Evolutionary conservation across 2,797 vertebrate genomes (phyloP), one percentile per base, ranked within the genome.

Genomic region (Melanogrammus aeglefinus): DNA sequence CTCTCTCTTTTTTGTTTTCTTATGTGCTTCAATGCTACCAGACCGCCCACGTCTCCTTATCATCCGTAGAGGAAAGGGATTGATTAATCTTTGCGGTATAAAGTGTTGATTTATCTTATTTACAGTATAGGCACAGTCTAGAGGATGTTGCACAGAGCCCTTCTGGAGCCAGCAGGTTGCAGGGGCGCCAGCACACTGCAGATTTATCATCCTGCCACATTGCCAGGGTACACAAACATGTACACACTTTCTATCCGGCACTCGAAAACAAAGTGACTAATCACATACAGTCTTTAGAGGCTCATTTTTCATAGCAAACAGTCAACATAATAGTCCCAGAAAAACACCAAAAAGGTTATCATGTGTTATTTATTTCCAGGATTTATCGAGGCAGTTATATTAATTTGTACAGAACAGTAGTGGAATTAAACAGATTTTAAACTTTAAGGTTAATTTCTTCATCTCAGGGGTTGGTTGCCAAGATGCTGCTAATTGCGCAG

Each of bases 231-330:
- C 70, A 72, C 70, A 72, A 72, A 74, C 38, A 86, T 74, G 82
- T 69, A 83, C 81, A 74, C 82, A 69, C 72, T 21, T 21, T 78
- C 85, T 76, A 80, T 81, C 79, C 76, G 76, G 84, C 81, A 74
- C 76, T 88, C 76, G 77, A 80, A 85, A 82, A 87, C 80, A 82
- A 29, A 76, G 79, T 86, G 84, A 89, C 86, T 90, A 88, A 89
- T 91, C 84, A 83, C 80, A 79, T 12, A 13, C 77, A 63, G 76
- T 77, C 78, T 85, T 77, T 84, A 80, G 76, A 29, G 41, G 80
- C 83, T 89, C 83, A 87, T 92, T 89, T 89, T 80, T 91, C 90
- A 88, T 84, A 71, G 47, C 86, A 87, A 86, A 81, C 73, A 83
- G 76, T 81, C 66, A 75, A 78, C 78, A 76, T 80, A 75, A 77